Evolutionary conservation across 2,888 invertebrate species (phyloP).

Genomic region (Carterocephalus palaemon): DNA sequence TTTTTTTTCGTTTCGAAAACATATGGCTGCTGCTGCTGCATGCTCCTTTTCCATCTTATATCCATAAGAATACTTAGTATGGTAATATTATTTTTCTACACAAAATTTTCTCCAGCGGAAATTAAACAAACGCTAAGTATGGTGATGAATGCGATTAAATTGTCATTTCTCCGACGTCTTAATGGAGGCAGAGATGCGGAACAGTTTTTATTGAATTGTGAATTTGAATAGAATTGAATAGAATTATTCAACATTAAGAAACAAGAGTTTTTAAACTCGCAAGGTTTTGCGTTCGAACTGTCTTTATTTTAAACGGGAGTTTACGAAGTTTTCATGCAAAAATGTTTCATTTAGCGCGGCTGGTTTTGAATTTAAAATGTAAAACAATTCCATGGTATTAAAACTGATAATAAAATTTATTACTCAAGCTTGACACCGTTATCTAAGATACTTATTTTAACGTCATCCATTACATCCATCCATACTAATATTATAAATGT

Average conservation of each 20-base stretch:
- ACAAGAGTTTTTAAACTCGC: conserved; percentile 4
- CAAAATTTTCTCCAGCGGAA: background rate
- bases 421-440: too few species aligned
- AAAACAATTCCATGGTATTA: too few species aligned
- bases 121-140: conserved; percentile 12
- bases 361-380: background rate
- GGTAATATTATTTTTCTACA: background rate
- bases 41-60: too few species aligned
- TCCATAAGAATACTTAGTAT: too few species aligned
- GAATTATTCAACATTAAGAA: conserved; percentile 19
- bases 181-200: conserved; percentile 13
- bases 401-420: too few species aligned
- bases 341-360: conserved; percentile 8
- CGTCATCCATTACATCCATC: too few species aligned
- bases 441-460: too few species aligned
- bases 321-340: conserved; percentile 1
- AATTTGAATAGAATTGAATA: conserved; percentile 18
- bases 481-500: too few species aligned
- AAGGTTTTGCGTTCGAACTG: background rate
- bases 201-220: conserved; percentile 19
- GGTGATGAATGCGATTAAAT: conserved; percentile 9
- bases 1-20: too few species aligned
- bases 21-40: too few species aligned
- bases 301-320: conserved; percentile 5
- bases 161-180: conserved; percentile 4